phyloP scores from a whole-genome alignment of 2,797 vertebrate genomes.

The Enteromius treurensis region DNA sequence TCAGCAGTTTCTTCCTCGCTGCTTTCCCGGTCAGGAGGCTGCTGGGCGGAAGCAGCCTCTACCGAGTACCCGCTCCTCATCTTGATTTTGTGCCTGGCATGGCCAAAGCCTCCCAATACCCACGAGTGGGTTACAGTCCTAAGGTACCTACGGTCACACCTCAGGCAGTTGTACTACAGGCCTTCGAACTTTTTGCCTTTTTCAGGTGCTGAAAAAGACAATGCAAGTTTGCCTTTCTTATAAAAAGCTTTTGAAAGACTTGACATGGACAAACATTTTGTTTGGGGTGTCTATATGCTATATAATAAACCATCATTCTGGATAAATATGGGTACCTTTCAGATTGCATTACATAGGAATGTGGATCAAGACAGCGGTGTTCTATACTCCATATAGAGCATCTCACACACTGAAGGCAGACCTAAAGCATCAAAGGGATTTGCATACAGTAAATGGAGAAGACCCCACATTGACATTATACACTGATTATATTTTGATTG shows the following conservation, averaged over 20 bases:
- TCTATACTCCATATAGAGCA: constrained; percentile 51
- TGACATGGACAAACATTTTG: background rate
- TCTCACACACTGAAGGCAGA: constrained; percentile 18
- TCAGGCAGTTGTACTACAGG: too few species aligned
- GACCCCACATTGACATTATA: constrained; percentile 10
- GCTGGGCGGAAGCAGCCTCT: too few species aligned
- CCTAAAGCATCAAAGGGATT: constrained; percentile 3
- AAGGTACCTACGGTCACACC: too few species aligned
- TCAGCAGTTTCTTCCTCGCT: too few species aligned
- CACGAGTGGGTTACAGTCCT: too few species aligned
- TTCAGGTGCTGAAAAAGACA: background rate
- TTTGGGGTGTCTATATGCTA: background rate
- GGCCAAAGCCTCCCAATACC: too few species aligned
- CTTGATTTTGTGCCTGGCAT: too few species aligned
- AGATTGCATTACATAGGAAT: too few species aligned
- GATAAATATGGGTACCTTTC: background rate
- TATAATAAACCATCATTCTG: background rate
- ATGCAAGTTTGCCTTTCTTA: background rate
- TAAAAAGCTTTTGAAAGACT: background rate
- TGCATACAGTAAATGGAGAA: background rate
- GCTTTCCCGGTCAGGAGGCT: too few species aligned
- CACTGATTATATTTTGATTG: constrained; percentile 3
- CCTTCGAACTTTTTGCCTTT: too few species aligned
- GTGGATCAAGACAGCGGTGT: constrained; percentile 24
- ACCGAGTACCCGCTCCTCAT: too few species aligned